Conservation (phyloP, 2,113 vertebrate species). For the Numenius arquata region DNA sequence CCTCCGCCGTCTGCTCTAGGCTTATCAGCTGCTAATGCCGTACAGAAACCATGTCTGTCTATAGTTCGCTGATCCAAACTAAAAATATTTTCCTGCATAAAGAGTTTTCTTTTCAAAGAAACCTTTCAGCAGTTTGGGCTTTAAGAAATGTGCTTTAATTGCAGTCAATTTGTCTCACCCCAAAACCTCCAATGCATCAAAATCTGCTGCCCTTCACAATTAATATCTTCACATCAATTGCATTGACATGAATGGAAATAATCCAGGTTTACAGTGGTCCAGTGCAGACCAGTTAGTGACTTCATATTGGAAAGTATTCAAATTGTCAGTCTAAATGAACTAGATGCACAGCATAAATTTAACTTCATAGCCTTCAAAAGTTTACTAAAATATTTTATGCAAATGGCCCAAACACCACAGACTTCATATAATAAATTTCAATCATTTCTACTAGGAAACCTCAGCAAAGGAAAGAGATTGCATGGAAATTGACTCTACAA, state of each 20-base stretch:
- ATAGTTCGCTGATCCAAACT: not conserved
- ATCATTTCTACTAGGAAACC: not conserved
- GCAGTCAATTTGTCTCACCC: not conserved
- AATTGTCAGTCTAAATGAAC: not conserved
- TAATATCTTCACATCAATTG: not conserved
- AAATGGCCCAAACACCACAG: not conserved
- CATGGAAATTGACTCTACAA: not conserved
- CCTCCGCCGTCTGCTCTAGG: not conserved
- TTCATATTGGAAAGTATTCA: not conserved
- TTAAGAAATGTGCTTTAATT: not conserved
- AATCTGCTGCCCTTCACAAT: not conserved
- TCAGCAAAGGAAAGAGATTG: not conserved
- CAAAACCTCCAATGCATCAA: not conserved
- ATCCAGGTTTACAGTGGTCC: not conserved
- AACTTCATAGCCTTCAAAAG: not conserved
- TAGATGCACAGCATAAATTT: not conserved
- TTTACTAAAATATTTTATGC: not conserved
- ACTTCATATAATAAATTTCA: not conserved
- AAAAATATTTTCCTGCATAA: not conserved
- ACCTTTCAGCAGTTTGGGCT: not conserved
- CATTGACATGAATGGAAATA: not conserved
- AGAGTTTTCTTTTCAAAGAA: not conserved
- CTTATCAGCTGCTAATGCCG: slow-evolving; percentile 27
- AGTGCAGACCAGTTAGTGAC: not conserved
- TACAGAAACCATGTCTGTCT: not conserved